Evolutionary conservation across 2,797 vertebrate species (phyloP).

Genomic region (Monodelphis domestica): DNA sequence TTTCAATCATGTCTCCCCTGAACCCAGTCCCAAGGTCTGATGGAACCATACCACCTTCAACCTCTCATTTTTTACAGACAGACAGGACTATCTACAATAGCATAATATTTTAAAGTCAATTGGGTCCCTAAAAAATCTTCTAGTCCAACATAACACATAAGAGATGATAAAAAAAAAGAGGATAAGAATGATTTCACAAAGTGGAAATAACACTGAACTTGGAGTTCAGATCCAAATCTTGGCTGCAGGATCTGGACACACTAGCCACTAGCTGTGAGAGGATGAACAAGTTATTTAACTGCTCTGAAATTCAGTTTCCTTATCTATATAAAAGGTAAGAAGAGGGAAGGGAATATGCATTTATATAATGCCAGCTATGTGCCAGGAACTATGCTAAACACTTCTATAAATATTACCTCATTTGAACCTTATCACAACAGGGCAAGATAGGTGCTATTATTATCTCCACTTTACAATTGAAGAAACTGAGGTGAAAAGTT

Average conservation of each 20-base stretch:
- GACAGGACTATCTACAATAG: not conserved
- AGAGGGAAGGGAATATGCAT: not conserved
- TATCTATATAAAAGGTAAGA: not conserved
- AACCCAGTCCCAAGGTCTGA: not conserved
- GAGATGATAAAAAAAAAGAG: not conserved
- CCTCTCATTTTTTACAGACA: not conserved
- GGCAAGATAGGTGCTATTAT: not conserved
- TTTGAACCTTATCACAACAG: not conserved
- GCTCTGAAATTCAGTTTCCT: not conserved
- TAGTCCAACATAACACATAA: not conserved
- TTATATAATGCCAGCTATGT: not conserved
- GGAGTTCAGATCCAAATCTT: not conserved
- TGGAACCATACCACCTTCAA: not conserved
- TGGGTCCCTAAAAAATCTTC: not conserved
- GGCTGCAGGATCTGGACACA: not conserved
- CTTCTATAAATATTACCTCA: not conserved
- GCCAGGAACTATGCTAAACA: not conserved
- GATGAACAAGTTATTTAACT: not conserved
- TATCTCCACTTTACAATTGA: not conserved
- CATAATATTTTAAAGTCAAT: not conserved
- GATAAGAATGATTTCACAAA: not conserved
- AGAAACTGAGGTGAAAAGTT: not conserved
- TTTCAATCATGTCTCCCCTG: not conserved
- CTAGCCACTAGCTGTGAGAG: no score
- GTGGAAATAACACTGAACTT: not conserved